A percentile compares a stretch with the other conserved stretches of the same genome.
phyloP scores from a whole-genome alignment of 2,888 invertebrate species.

The Hypena proboscidalis region DNA sequence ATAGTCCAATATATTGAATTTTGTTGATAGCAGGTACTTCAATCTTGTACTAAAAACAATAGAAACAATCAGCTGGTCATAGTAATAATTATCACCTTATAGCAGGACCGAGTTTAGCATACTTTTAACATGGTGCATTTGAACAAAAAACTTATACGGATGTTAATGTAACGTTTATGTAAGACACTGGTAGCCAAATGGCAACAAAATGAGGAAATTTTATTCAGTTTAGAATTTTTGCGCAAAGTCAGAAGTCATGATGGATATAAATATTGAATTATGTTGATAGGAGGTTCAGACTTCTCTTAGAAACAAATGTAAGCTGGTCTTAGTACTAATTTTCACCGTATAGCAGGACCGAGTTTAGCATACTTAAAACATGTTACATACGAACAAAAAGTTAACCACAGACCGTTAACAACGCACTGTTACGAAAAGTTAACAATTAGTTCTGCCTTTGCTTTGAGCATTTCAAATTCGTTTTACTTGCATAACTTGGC shows the following conservation, averaged over 20 bases:
- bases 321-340: slow-evolving; percentile 1
- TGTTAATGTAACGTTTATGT: no score
- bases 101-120: slow-evolving; percentile 7
- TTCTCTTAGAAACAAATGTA: not conserved
- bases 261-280: no score
- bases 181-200: no score
- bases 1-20: no score
- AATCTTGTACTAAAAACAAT: not conserved
- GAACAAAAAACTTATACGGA: no score
- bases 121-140: slow-evolving; percentile 18
- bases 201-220: no score
- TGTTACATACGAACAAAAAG: slow-evolving; percentile 26
- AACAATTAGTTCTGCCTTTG: slow-evolving; percentile 59
- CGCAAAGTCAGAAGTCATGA: no score
- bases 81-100: slow-evolving; percentile 3
- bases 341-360: slow-evolving; percentile 1
- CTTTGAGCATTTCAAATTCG: slow-evolving; percentile 52
- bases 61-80: no score
- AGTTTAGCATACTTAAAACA: slow-evolving; percentile 12
- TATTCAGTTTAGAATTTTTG: no score
- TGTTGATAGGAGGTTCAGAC: not conserved
- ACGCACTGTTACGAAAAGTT: slow-evolving; percentile 42
- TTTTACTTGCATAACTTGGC: slow-evolving; percentile 46
- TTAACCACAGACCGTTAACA: slow-evolving; percentile 38
- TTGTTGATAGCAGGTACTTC: not conserved